phyloP scores from a whole-genome alignment of 1,140 invertebrate species.

The Microplitis mediator region DNA sequence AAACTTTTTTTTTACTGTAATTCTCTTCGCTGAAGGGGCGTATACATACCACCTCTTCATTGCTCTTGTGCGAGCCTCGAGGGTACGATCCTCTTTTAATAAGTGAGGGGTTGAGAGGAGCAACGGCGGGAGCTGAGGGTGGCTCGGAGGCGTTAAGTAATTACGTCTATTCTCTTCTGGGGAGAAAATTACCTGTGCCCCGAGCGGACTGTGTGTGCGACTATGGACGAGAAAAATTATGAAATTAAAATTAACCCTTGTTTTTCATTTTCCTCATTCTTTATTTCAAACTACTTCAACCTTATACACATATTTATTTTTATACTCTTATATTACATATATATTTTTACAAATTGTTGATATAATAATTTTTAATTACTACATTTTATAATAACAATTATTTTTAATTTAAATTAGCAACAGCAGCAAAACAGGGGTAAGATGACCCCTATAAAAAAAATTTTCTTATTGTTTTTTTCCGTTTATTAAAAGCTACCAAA shows the following conservation, averaged over 20 bases:
- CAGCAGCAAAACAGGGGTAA: too few relatives aligned
- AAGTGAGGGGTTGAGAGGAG: slow-evolving; percentile 42
- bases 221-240: slow-evolving; percentile 55
- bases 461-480: too few relatives aligned
- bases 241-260: slow-evolving; percentile 62
- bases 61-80: slow-evolving; percentile 42
- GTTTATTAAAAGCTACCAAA: too few relatives aligned
- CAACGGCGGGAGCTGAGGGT: slow-evolving; percentile 30
- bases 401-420: too few relatives aligned
- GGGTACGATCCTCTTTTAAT: slow-evolving; percentile 61
- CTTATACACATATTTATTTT: neutral
- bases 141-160: slow-evolving; percentile 61
- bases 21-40: neutral
- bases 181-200: slow-evolving; percentile 56
- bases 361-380: too few relatives aligned
- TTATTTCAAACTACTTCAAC: slow-evolving; percentile 6
- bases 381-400: too few relatives aligned
- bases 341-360: too few relatives aligned
- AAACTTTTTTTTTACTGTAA: neutral
- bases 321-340: neutral
- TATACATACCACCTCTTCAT: slow-evolving; percentile 33
- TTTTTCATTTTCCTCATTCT: slow-evolving; percentile 23
- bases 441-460: too few relatives aligned
- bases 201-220: slow-evolving; percentile 2
- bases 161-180: slow-evolving; percentile 63